Evolutionary conservation across 1,140 invertebrate genomes (phyloP), one percentile per base, ranked within the genome.

Genomic region (Linepithema humile): DNA sequence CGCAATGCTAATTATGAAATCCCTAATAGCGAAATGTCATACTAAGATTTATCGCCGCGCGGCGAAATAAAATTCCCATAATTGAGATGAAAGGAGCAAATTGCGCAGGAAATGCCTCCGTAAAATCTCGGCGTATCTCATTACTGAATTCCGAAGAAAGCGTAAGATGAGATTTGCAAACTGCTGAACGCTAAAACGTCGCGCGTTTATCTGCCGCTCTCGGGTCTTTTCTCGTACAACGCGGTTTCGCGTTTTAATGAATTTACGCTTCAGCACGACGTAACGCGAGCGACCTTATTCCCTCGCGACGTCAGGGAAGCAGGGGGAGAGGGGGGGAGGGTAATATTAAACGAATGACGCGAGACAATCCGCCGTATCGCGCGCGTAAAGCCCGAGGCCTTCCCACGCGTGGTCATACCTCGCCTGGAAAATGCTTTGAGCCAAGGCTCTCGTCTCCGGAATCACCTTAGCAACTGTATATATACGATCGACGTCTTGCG

Each of bases 241-340:
- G 65, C 35, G 60, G 53, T 85, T 62, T 80, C 35, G 62, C 74
- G 32, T 82, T 83, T 87, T 83, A 77, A 87, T 82, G 72, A 83
- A 80, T 87, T 87, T 72, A 85, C 84, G 65, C 74, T 72, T 77
- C 48, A 26, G n/a, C 59, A 59, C 23, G 38, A 15, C 12, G 45
- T 57, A 60, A 70, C 38, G 67, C 26, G 83, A 40, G 53, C 45
- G 70, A 85, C 75, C 82, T 82, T 60, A 82, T 87, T 87, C 48
- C 60, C 40, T 17, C 40, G 29, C 59, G 59, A 26, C 40, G 40
- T 38, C 9, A 17, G 17, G 20, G 35, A 29, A n/a, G n/a, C n/a
- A n/a, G n/a, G n/a, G n/a, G n/a, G n/a, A n/a, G n/a, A n/a, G n/a
- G n/a, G 23, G 23, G 45, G 48, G n/a, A 15, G 23, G 48, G 23